These are phyloP conservation scores for Lichenostomus cassidix DNA, from an alignment of 2,113 vertebrate species.

Conservation along the genomic window DNA sequence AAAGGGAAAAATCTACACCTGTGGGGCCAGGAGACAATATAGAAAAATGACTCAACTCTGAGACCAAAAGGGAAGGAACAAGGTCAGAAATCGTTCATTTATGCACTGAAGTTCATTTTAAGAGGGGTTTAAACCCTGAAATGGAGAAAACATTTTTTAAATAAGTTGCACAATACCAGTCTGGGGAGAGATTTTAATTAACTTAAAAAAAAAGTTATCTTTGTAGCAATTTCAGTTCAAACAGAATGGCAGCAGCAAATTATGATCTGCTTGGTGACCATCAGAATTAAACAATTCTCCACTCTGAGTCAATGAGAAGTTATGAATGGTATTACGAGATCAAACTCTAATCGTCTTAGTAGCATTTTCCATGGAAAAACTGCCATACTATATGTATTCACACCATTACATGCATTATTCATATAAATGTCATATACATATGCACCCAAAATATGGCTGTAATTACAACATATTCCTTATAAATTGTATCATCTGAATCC, in stretches of 20 bases:
- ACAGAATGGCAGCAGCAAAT: not conserved
- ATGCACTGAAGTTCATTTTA: not conserved
- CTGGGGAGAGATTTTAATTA: not conserved
- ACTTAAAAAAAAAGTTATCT: not conserved
- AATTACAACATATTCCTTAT: not conserved
- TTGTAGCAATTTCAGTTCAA: not conserved
- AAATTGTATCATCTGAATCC: not conserved
- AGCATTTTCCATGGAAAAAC: not conserved
- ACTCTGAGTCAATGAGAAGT: not conserved
- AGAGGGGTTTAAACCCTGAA: not conserved
- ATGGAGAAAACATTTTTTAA: not conserved
- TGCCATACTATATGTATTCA: not conserved
- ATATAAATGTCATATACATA: not conserved
- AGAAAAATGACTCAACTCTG: not conserved
- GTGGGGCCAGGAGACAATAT: not conserved
- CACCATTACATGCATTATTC: not conserved
- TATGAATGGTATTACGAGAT: not conserved
- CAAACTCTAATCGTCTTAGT: slow-evolving; percentile 27
- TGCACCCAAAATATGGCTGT: not conserved
- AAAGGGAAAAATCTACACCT: not conserved
- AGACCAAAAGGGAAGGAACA: not conserved
- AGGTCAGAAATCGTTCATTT: not conserved
- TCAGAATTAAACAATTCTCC: not conserved
- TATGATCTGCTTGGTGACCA: not conserved
- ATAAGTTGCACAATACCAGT: not conserved